Base-by-base conservation (phyloP, 1,140 invertebrate genomes). In the Drosophila ercepeae region DNA sequence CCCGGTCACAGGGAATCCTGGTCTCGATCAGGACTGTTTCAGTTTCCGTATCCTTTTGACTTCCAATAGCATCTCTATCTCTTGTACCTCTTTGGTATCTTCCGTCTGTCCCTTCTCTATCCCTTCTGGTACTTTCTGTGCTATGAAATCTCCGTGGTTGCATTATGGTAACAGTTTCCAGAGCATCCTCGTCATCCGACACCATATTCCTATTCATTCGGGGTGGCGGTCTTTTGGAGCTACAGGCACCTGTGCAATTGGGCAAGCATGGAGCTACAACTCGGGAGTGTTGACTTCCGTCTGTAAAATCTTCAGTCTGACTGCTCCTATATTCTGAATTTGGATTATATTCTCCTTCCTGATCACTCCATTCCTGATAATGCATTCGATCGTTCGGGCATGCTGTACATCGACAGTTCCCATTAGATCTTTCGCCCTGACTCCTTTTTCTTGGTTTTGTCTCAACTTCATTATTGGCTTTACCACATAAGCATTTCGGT, bases 81-180 rank as follows among this genome's bases (percentile, higher is more conserved):
- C n/a, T 25, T 1, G 18, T 13, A n/a, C 46, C 59, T n/a, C 0
- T 41, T 19, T 0, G 11, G 29, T 32, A 7, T 11, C 7, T 9
- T 32, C 29, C 29, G 2, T 32, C 7, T 6, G 7, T 39, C 36
- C 4, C 13, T 5, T 23, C n/a, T 19, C 4, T 39, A 13, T 9
- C 8, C 19, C n/a, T 27, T 1, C 0, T 18, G 1, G 18, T 14
- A 11, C 46, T 68, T 0, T 41, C 25, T 0, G 11, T 32, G 2
- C 42, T 53, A 1, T 53, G 44, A 6, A 78, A 23, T 2, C 6
- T 34, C 5, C 68, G 54, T 1, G 52, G 50, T 21, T 61, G 25
- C 54, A 78, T 32, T 1, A 78, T 9, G 7, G 76, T 64, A 0
- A 51, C 21, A 0, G 49, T 41, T 5, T 71, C 25, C n/a, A 29